These are phyloP conservation scores for Petaurus breviceps DNA, from an alignment of 2,113 vertebrate genomes.

Conservation along the genomic window DNA sequence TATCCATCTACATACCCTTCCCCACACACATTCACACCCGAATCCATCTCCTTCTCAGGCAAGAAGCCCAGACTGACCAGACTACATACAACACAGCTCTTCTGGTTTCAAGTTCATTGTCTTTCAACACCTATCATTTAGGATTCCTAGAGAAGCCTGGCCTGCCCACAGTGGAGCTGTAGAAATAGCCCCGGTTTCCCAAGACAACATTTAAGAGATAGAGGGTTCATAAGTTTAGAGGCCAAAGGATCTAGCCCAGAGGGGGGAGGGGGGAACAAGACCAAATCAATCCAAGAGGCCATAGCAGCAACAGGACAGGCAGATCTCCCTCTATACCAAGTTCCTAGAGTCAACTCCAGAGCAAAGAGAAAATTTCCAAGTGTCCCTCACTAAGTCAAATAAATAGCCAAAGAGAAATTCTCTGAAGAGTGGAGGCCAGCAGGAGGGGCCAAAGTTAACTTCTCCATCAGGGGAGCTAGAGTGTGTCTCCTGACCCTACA, in stretches of 20 bases:
- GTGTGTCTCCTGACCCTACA: background rate
- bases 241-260: no score
- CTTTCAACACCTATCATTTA: background rate
- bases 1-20: no score
- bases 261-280: background rate
- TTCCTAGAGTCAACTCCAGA: background rate
- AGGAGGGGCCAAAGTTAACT: background rate
- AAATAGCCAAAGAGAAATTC: background rate
- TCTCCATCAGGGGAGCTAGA: no score
- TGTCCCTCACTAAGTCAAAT: rapidly evolving
- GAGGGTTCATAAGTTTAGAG: background rate
- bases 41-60: no score
- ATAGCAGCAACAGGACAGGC: background rate
- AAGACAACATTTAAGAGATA: background rate
- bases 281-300: background rate
- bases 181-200: background rate
- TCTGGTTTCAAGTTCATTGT: background rate
- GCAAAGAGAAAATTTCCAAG: background rate
- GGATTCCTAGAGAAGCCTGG: background rate
- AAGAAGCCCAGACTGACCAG: no score
- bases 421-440: background rate
- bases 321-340: background rate
- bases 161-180: background rate
- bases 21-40: background rate
- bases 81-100: background rate